Base-by-base conservation (phyloP, 2,888 invertebrate genomes). In the Adelognathus sp. region DNA sequence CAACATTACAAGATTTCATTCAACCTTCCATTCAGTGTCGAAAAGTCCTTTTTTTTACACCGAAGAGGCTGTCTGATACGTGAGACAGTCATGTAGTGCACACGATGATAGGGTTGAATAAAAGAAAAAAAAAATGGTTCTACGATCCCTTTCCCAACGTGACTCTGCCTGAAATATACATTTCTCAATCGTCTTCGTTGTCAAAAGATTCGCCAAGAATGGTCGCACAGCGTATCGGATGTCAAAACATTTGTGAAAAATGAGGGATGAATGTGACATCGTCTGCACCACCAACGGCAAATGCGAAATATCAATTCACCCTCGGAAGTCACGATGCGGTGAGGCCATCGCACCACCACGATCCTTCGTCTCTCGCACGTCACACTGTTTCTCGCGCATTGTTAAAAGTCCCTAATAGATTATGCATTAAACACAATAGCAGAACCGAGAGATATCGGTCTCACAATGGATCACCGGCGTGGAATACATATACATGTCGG, bases 351-450 rank as follows among this genome's bases (percentile, higher is more conserved):
- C 18, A 50, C 24, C 36, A 64, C 24, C 33, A 44, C 18, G 27
- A 44, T 67, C 9, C 56, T 14, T 78, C 52, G 50, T 31, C 76
- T 75, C 56, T 70, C 36, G 24, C 70, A 64, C 70, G 52, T 29
- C 71, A 84, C 84, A 86, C 79, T 83, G 87, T 84, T 80, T 83
- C 21, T 50, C 84, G 18, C 27, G 87, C 85, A 89, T 89, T 89
- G 89, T 90, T 89, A 89, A 90, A 89, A 88, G 87, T 86, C 85
- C 85, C 87, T 89, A 89, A 90, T 90, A 90, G 90, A 90, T 91
- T 90, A 90, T 90, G 89, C 90, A 90, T 90, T 88, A 88, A 90
- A 89, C 85, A 84, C 81, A 83, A 80, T 82, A 78, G 79, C 82
- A 84, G 85, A 87, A 87, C 85, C 82, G 85, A 86, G 87, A 88